Conservation (phyloP, 2,888 invertebrate genomes). For the Tanypteryx hageni region DNA sequence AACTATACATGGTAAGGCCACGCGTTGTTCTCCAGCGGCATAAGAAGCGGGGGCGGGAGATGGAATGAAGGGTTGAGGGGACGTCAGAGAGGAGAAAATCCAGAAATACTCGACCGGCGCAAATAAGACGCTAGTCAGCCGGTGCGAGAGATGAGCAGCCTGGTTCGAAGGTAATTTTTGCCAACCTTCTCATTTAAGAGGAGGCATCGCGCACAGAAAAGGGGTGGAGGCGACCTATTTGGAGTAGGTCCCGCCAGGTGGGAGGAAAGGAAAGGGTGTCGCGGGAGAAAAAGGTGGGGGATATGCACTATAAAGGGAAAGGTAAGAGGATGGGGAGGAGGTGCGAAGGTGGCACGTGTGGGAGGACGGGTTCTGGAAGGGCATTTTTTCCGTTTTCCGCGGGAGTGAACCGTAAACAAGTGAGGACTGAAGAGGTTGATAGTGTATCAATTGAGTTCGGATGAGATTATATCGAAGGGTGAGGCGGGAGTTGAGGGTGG, state of each 20-base stretch:
- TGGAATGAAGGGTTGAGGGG: neutral
- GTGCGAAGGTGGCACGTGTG: too few relatives aligned
- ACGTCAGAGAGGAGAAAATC: neutral
- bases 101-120: constrained; percentile 47
- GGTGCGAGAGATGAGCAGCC: constrained; percentile 37
- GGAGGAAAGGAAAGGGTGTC: neutral
- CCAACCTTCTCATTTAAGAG: neutral
- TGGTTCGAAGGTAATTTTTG: constrained; percentile 36
- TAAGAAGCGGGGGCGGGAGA: neutral
- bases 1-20: neutral
- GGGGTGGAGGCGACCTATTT: constrained; percentile 36
- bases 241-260: constrained; percentile 6
- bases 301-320: too few relatives aligned
- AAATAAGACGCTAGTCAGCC: constrained; percentile 21
- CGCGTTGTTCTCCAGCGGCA: neutral
- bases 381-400: too few relatives aligned
- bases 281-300: neutral
- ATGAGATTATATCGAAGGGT: too few relatives aligned
- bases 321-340: too few relatives aligned
- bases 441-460: too few relatives aligned
- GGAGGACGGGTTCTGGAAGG: too few relatives aligned
- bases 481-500: too few relatives aligned
- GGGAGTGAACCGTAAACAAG: too few relatives aligned
- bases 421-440: too few relatives aligned
- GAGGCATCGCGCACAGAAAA: neutral